Base-by-base conservation (phyloP, 2,888 invertebrate species). In the Carpatolechia fugitivella region DNA sequence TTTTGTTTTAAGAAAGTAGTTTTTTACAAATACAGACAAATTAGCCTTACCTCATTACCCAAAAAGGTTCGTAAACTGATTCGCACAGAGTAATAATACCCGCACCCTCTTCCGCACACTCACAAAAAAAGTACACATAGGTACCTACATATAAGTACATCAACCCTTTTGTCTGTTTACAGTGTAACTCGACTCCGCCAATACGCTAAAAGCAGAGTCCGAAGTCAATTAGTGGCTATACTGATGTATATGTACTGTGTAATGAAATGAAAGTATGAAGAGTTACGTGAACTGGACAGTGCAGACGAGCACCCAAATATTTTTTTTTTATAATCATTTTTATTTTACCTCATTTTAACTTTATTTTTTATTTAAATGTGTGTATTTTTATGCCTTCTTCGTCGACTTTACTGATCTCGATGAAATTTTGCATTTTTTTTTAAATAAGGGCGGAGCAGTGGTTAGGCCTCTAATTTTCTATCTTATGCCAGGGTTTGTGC, bases 111-210 rank as follows among this genome's bases (percentile, higher is more conserved):
- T 13, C 14, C n/a, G 46, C 24, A 35, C 7, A 35, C 24, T n/a
- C 20, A 33, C 33, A 4, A 51, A 56, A 24, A 46, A 52, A 16
- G 65, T 18, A 20, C 16, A 56, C 57, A 60, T 56, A 41, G 58
- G 60, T n/a, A n/a, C 35, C 10, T 61, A n/a, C n/a, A n/a, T n/a
- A n/a, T n/a, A n/a, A 62, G 61, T 60, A 58, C 52, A 53, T 52
- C 48, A 55, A 76, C 80, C 82, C 80, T 78, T 80, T 72, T 62
- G 54, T 53, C 60, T 79, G 80, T 83, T 44, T 83, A 80, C 72
- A 54, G 54, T 50, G 79, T 72, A 82, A 84, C 70, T 67, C 62
- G 67, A 84, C 68, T 78, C 82, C 70, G 49, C 62, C 68, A 74
- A 76, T 75, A 74, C 70, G 69, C 61, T 78, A 73, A 78, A 78